These are phyloP conservation scores for Mormyrus proboscirostris DNA, from an alignment of 2,797 vertebrate genomes.

Conservation along the genomic window DNA sequence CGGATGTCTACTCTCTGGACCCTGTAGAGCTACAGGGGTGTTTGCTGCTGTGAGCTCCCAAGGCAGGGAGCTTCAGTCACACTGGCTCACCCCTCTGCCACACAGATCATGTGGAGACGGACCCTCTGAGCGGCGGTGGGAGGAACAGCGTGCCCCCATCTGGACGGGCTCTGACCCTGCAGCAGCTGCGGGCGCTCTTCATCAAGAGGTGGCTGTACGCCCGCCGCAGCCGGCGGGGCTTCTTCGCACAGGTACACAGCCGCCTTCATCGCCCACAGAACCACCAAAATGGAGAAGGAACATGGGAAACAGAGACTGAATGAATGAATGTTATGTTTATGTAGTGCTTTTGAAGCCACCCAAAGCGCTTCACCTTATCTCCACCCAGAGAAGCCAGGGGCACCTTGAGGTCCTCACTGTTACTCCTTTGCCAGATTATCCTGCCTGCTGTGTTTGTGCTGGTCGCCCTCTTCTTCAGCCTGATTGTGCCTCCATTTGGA, in stretches of 20 bases:
- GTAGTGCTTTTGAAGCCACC: neutral
- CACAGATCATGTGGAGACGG: constrained; percentile 61
- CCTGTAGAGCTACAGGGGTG: neutral
- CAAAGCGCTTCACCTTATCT: neutral
- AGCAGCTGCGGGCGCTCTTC: constrained; percentile 79
- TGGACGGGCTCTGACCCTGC: constrained; percentile 65
- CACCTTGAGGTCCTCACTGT: neutral
- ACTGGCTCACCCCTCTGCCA: neutral
- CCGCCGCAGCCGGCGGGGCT: constrained; percentile 69
- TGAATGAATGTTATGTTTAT: neutral
- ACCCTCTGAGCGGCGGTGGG: constrained; percentile 54
- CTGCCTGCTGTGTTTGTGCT: constrained; percentile 82
- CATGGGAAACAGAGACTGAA: neutral
- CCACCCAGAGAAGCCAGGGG: neutral
- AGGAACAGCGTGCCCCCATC: constrained; percentile 37
- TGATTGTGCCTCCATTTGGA: constrained; percentile 73
- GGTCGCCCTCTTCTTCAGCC: constrained; percentile 76
- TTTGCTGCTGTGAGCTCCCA: neutral
- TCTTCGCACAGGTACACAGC: constrained; percentile 66
- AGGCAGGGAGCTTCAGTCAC: neutral
- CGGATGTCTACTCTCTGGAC: neutral
- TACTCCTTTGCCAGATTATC: constrained; percentile 62
- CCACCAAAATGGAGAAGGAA: no score
- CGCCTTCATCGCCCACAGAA: no score
- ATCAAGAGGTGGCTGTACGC: constrained; percentile 77